Evolutionary conservation across 92 coral and sea anemone genomes (phyloP).

Genomic region (Bergia sp.): DNA sequence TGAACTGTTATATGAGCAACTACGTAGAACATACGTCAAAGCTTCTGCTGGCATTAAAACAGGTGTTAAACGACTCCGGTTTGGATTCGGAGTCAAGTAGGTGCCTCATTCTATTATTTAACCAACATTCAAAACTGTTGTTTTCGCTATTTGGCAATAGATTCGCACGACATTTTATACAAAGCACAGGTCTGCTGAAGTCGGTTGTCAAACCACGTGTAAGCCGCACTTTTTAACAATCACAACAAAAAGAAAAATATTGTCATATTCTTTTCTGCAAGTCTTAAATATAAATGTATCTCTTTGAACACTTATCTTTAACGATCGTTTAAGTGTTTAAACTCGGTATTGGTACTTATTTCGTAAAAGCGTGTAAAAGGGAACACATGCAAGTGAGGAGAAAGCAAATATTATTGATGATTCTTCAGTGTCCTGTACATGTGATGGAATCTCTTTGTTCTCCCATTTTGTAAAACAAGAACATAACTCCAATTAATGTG

Average conservation of each 20-base stretch:
- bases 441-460: conserved; percentile 22
- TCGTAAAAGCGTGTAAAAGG: not conserved
- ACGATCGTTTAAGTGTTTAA: not conserved
- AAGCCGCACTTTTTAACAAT: not conserved
- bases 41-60: not conserved
- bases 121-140: conserved; percentile 3
- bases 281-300: not conserved
- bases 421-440: not conserved
- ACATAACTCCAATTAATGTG: not conserved
- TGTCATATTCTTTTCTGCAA: not conserved
- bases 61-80: not conserved
- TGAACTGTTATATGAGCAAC: not conserved
- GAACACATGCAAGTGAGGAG: not conserved
- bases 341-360: not conserved
- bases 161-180: not conserved
- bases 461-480: not conserved
- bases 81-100: not conserved
- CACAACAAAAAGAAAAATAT: not conserved
- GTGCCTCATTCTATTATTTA: conserved; percentile 5
- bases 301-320: not conserved
- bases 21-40: not conserved
- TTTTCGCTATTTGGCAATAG: not conserved
- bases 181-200: not conserved
- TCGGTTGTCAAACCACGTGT: conserved; percentile 9
- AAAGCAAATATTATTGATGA: not conserved